Percentiles rank a stretch among this genome's conserved stretches.
phyloP scores from a whole-genome alignment of 2,113 vertebrate species.

The Vicugna pacos region DNA sequence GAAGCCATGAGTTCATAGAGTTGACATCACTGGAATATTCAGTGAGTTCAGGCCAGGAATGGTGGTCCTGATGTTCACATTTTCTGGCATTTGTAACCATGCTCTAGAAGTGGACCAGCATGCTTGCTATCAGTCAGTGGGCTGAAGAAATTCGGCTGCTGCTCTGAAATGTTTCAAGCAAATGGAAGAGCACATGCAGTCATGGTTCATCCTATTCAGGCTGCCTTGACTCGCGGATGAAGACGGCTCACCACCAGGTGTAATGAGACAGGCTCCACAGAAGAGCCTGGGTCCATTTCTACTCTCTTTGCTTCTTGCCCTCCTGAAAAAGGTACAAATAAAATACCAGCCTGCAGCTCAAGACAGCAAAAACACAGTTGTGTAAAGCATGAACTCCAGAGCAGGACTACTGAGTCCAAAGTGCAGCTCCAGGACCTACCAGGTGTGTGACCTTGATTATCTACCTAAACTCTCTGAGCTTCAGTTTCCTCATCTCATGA shows the following conservation, averaged over 20 bases:
- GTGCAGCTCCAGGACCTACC: not conserved
- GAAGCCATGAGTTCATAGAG: not conserved
- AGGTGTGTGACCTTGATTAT: not conserved
- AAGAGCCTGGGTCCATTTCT: not conserved
- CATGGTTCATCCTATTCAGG: not conserved
- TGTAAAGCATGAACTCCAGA: not conserved
- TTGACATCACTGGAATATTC: not conserved
- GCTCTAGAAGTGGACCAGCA: not conserved
- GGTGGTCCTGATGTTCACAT: rapidly evolving
- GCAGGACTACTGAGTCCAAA: not conserved
- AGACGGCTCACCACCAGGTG: not conserved
- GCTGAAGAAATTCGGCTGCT: not conserved
- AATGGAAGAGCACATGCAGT: not conserved
- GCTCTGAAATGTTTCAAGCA: not conserved
- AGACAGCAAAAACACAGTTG: not conserved
- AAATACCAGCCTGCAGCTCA: not conserved
- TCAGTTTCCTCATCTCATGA: not conserved
- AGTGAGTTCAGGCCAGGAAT: not conserved
- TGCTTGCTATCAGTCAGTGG: not conserved
- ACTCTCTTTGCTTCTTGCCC: not conserved
- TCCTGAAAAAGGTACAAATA: not conserved
- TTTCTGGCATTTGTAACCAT: not conserved
- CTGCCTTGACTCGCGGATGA: not conserved
- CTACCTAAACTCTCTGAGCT: not conserved
- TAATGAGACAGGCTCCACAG: not conserved